Evolutionary conservation across 2,797 vertebrate genomes (phyloP).

Genomic region (Salmo trutta): DNA sequence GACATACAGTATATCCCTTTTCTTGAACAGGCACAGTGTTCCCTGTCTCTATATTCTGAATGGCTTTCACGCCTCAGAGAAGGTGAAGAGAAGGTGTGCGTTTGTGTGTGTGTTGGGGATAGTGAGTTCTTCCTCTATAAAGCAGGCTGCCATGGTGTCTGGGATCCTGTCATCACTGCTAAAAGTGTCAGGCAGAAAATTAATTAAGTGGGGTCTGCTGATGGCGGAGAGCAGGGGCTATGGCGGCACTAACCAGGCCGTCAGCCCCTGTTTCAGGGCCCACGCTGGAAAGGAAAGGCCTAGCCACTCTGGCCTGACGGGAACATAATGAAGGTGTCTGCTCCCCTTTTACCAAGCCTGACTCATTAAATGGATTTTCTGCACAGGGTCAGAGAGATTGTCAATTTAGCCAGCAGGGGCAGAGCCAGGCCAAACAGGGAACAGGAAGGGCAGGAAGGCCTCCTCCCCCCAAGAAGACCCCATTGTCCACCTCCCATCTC

Average conservation of each 20-base stretch:
- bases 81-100: slow-evolving; percentile 2
- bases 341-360: slow-evolving; percentile 48
- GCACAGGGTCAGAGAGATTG: slow-evolving; percentile 35
- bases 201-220: slow-evolving; percentile 62
- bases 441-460: slow-evolving; percentile 2
- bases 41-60: background rate
- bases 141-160: slow-evolving; percentile 26
- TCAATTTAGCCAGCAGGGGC: slow-evolving; percentile 56
- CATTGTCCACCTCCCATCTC: background rate
- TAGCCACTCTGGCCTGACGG: slow-evolving; percentile 30
- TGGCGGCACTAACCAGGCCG: slow-evolving; percentile 12
- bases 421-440: slow-evolving; percentile 27
- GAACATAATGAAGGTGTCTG: slow-evolving; percentile 54
- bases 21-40: slow-evolving; percentile 2
- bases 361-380: slow-evolving; percentile 54
- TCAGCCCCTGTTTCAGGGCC: slow-evolving; percentile 17
- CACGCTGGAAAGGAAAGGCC: slow-evolving; percentile 2
- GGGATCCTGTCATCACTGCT: slow-evolving; percentile 62
- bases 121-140: too few relatives aligned
- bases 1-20: background rate
- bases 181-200: slow-evolving; percentile 72
- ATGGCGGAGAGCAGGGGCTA: slow-evolving; percentile 34
- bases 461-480: background rate
- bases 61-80: slow-evolving; percentile 11
- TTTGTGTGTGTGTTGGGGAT: slow-evolving; percentile 4